Evolutionary conservation across 2,797 vertebrate species (phyloP).

Genomic region (Thamnophis elegans): DNA sequence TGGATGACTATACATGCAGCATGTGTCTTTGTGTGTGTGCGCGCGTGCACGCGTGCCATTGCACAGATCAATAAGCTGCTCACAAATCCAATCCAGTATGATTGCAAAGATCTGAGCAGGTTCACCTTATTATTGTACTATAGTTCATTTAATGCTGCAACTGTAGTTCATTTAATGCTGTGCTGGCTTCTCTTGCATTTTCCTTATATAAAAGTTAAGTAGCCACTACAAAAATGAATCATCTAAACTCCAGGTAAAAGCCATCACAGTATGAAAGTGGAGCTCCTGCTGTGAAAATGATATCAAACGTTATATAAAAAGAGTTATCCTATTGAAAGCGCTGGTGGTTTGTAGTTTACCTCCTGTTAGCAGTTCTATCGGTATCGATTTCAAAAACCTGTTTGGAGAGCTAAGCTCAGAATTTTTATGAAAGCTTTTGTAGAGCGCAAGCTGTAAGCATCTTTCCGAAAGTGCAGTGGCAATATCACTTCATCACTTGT

Average conservation of each 20-base stretch:
- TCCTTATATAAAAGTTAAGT: slow-evolving; percentile 73
- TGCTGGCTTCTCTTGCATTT: slow-evolving; percentile 70
- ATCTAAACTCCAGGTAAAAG: slow-evolving; percentile 74
- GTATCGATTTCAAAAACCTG: slow-evolving; percentile 72
- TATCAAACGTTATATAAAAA: slow-evolving; percentile 75
- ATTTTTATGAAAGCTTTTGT: slow-evolving; percentile 56
- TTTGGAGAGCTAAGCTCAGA: slow-evolving; percentile 63
- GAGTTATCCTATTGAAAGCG: slow-evolving; percentile 70
- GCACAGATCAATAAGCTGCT: slow-evolving; percentile 38
- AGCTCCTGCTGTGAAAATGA: slow-evolving; percentile 74
- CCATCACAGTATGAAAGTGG: slow-evolving; percentile 70
- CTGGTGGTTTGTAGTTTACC: slow-evolving; percentile 71
- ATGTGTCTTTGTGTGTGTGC: background rate
- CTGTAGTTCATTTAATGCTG: slow-evolving; percentile 67
- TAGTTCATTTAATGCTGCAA: slow-evolving; percentile 64
- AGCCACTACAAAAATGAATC: slow-evolving; percentile 75
- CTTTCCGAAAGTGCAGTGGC: slow-evolving; percentile 45
- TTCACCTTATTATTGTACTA: slow-evolving; percentile 52
- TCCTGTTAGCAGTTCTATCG: slow-evolving; percentile 66
- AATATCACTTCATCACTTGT: slow-evolving; percentile 36
- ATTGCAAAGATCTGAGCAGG: slow-evolving; percentile 49
- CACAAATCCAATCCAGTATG: slow-evolving; percentile 27
- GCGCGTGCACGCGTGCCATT: background rate
- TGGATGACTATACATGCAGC: slow-evolving; percentile 2
- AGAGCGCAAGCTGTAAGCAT: slow-evolving; percentile 50